These are phyloP conservation scores for Artemia sinica DNA, from an alignment of 2,888 invertebrate genomes.

Conservation along the genomic window DNA sequence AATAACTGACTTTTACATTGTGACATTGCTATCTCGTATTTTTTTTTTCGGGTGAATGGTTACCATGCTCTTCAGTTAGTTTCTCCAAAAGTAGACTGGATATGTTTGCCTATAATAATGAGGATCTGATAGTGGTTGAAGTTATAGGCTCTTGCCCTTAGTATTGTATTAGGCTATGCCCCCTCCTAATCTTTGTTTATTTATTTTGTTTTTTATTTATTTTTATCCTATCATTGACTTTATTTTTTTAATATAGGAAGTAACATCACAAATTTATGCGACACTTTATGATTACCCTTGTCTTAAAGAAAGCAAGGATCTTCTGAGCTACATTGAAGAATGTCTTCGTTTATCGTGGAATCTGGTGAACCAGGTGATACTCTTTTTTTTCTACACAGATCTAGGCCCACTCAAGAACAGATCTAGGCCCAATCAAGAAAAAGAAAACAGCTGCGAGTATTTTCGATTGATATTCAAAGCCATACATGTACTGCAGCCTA, in stretches of 20 bases:
- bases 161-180: not conserved
- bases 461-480: too few species aligned
- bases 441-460: too few species aligned
- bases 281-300: conserved; percentile 86
- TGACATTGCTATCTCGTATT: too few species aligned
- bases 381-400: not conserved
- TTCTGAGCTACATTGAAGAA: conserved; percentile 59
- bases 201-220: too few species aligned
- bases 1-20: too few species aligned
- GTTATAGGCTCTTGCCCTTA: conserved; percentile 13
- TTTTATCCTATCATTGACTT: conserved; percentile 17
- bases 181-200: too few species aligned
- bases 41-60: too few species aligned
- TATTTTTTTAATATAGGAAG: conserved; percentile 35
- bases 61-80: too few species aligned
- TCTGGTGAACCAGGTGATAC: conserved; percentile 48
- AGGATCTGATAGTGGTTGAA: not conserved
- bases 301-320: conserved; percentile 54
- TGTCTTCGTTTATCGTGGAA: conserved; percentile 77
- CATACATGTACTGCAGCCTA: too few species aligned
- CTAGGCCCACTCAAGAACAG: not conserved
- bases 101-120: not conserved
- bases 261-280: conserved; percentile 53
- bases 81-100: too few species aligned
- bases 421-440: too few species aligned